These are phyloP conservation scores for Acipenser ruthenus DNA, from an alignment of 2,797 vertebrate genomes.

Conservation along the genomic window DNA sequence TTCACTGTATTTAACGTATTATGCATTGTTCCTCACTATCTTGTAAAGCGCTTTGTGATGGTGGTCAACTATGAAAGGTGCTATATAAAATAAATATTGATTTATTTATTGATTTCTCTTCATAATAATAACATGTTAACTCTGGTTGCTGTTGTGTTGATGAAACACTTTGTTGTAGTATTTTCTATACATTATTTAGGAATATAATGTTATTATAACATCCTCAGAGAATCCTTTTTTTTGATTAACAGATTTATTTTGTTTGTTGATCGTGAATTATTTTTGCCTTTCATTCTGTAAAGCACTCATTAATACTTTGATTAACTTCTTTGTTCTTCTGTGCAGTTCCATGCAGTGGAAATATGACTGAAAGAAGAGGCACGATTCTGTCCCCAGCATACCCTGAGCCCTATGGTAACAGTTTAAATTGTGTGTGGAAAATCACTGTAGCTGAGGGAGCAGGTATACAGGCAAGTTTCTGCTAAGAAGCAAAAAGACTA, in stretches of 20 bases:
- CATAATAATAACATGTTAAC: too few relatives aligned
- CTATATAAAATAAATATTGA: too few relatives aligned
- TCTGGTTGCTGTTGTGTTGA: too few relatives aligned
- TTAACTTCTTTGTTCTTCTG: conserved; percentile 25
- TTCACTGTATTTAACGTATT: too few relatives aligned
- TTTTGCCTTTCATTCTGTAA: background rate
- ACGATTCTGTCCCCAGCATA: conserved; percentile 74
- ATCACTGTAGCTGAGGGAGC: conserved; percentile 90
- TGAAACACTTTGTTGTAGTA: too few relatives aligned
- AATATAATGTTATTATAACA: background rate
- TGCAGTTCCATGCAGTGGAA: conserved; percentile 71
- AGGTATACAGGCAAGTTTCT: conserved; percentile 82
- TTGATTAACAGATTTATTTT: background rate
- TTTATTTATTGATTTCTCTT: too few relatives aligned
- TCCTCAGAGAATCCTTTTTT: background rate
- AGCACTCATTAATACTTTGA: background rate
- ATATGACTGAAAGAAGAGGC: conserved; percentile 80
- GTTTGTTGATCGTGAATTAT: background rate
- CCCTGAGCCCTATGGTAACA: conserved; percentile 93
- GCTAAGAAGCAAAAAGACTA: too few relatives aligned
- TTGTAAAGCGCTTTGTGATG: too few relatives aligned
- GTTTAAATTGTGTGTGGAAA: conserved; percentile 93
- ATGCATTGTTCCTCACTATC: too few relatives aligned
- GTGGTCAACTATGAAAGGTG: too few relatives aligned
- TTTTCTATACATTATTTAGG: too few relatives aligned